Evolutionary conservation across 1,140 invertebrate genomes (phyloP).

Genomic region (Nomia melanderi): DNA sequence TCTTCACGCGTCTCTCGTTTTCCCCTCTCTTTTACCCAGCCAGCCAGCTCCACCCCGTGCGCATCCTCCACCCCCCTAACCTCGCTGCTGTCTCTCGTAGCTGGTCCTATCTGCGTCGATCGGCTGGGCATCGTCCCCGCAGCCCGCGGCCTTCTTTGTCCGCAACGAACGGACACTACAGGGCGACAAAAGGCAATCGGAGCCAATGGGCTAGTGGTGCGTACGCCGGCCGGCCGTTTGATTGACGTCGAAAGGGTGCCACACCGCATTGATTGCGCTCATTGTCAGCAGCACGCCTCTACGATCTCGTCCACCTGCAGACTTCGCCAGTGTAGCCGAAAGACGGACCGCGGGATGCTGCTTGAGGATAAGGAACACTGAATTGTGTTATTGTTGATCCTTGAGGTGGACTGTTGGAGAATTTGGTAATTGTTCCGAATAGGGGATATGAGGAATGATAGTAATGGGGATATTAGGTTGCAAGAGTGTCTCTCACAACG

Average conservation of each 20-base stretch:
- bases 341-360: no score
- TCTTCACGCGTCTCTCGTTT: neutral
- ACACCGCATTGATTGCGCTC: slow-evolving; percentile 75
- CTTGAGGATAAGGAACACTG: no score
- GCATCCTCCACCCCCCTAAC: neutral
- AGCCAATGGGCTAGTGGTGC: slow-evolving; percentile 70
- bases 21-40: neutral
- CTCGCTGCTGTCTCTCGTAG: neutral
- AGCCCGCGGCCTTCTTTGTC: slow-evolving; percentile 38
- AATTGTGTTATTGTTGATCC: no score
- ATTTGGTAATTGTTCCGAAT: no score
- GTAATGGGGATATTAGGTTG: no score
- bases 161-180: slow-evolving; percentile 47
- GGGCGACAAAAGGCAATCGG: slow-evolving; percentile 74
- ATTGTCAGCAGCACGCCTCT: slow-evolving; percentile 70
- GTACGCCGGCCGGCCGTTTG: slow-evolving; percentile 68
- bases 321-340: no score
- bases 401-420: no score
- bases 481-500: no score
- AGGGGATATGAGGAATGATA: no score
- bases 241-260: slow-evolving; percentile 73
- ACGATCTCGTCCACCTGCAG: slow-evolving; percentile 62
- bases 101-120: slow-evolving; percentile 23
- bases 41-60: neutral
- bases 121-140: slow-evolving; percentile 7